Conservation (phyloP, 2,113 vertebrate genomes). For the Corythaeola cristata region DNA sequence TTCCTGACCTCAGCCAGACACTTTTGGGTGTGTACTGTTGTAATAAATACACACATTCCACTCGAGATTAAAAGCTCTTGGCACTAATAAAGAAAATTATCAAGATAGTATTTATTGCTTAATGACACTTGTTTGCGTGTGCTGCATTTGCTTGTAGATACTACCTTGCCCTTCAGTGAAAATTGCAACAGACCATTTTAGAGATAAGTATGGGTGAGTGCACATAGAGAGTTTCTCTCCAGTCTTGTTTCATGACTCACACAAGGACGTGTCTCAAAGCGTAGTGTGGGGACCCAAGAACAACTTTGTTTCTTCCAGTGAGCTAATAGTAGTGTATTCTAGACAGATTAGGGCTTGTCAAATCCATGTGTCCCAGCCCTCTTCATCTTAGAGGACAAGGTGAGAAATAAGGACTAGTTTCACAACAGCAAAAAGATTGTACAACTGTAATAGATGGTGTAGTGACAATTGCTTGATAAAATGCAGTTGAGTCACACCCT, state of each 20-base stretch:
- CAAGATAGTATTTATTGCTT: background rate
- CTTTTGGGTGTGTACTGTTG: constrained; percentile 7
- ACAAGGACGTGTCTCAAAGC: rapidly evolving
- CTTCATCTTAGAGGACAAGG: background rate
- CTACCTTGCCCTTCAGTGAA: background rate
- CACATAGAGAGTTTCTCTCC: background rate
- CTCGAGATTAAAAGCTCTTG: background rate
- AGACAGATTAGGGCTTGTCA: background rate
- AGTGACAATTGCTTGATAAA: background rate
- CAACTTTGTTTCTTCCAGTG: background rate
- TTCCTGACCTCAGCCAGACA: background rate
- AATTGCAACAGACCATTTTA: background rate
- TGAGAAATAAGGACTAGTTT: background rate
- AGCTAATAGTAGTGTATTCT: background rate
- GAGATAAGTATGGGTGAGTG: background rate
- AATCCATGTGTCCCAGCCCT: background rate
- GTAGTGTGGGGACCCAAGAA: background rate
- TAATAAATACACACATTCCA: background rate
- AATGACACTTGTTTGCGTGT: background rate
- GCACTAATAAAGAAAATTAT: background rate
- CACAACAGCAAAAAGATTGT: background rate
- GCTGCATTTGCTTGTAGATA: background rate
- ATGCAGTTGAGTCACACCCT: background rate
- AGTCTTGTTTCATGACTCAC: background rate
- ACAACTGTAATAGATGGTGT: background rate